A percentile compares a stretch with the other conserved stretches of the same genome.
phyloP scores from a whole-genome alignment of 2,113 vertebrate genomes.

The Lophius piscatorius region DNA sequence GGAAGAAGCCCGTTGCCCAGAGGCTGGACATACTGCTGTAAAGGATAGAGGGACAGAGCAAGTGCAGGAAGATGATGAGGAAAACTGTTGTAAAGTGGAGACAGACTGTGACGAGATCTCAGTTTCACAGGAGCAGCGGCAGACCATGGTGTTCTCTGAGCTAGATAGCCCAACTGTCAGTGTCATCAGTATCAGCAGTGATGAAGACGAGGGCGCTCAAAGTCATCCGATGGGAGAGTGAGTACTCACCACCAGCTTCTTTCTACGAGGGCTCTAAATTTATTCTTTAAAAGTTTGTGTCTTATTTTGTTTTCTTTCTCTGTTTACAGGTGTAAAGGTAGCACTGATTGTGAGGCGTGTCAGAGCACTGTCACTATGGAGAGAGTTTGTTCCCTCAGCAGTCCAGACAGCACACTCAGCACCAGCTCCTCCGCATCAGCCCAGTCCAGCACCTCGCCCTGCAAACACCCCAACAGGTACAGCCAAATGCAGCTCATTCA shows the following conservation, averaged over 20 bases:
- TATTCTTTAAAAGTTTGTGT: background rate
- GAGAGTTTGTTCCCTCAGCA: slow-evolving; percentile 94
- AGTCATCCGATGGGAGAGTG: slow-evolving; percentile 88
- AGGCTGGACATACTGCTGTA: slow-evolving; percentile 71
- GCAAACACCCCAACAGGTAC: slow-evolving; percentile 95
- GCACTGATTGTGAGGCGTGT: slow-evolving; percentile 94
- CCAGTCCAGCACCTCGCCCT: slow-evolving; percentile 91
- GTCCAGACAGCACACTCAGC: slow-evolving; percentile 95
- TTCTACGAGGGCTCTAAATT: background rate
- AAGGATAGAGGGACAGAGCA: slow-evolving; percentile 68
- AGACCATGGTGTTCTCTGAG: slow-evolving; percentile 87
- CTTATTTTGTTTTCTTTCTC: slow-evolving; percentile 10
- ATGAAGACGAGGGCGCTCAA: slow-evolving; percentile 85
- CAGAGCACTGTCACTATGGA: slow-evolving; percentile 95
- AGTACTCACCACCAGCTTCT: slow-evolving; percentile 57
- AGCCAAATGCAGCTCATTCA: background rate
- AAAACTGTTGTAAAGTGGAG: slow-evolving; percentile 79
- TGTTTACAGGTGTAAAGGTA: slow-evolving; percentile 89
- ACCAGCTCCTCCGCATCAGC: slow-evolving; percentile 90
- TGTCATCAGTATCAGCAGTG: slow-evolving; percentile 97
- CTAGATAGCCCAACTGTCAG: slow-evolving; percentile 91
- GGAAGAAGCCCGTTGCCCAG: slow-evolving; percentile 82
- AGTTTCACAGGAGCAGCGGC: slow-evolving; percentile 84
- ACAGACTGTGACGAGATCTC: slow-evolving; percentile 80
- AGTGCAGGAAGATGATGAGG: slow-evolving; percentile 68